A percentile compares a stretch with the other conserved stretches of the same genome.
Conservation (phyloP, 2,888 invertebrate genomes). For the Elysia crispata region DNA sequence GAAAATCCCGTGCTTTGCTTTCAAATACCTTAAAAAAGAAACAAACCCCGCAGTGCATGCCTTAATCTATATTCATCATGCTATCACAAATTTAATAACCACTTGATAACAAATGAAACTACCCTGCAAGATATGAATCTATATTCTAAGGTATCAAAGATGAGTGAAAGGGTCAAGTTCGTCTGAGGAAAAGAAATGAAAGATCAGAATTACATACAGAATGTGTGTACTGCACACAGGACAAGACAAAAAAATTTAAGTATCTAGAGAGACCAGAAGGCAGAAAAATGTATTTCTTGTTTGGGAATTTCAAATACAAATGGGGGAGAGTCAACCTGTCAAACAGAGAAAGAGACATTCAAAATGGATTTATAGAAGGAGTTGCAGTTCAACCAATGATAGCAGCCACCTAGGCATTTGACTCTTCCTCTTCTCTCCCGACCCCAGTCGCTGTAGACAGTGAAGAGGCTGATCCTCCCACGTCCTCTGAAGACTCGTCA, state of each 20-base stretch:
- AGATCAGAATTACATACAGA: background rate
- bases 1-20: too few relatives aligned
- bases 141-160: too few relatives aligned
- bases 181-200: background rate
- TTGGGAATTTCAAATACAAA: background rate
- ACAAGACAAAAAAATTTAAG: too few relatives aligned
- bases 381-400: background rate
- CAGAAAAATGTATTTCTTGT: background rate
- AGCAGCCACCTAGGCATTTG: too few relatives aligned
- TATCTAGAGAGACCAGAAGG: too few relatives aligned
- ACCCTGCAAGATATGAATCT: too few relatives aligned
- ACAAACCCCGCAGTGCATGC: too few relatives aligned
- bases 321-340: background rate
- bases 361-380: background rate
- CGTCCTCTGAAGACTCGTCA: constrained; percentile 51
- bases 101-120: too few relatives aligned
- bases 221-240: too few relatives aligned
- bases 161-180: background rate
- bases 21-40: too few relatives aligned
- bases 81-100: too few relatives aligned
- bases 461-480: constrained; percentile 11
- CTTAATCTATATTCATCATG: too few relatives aligned
- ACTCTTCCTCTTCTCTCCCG: background rate
- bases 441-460: background rate
- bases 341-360: background rate